These are phyloP conservation scores for Philypnodon macrostomus DNA, from an alignment of 2,797 vertebrate genomes.

Conservation along the genomic window DNA sequence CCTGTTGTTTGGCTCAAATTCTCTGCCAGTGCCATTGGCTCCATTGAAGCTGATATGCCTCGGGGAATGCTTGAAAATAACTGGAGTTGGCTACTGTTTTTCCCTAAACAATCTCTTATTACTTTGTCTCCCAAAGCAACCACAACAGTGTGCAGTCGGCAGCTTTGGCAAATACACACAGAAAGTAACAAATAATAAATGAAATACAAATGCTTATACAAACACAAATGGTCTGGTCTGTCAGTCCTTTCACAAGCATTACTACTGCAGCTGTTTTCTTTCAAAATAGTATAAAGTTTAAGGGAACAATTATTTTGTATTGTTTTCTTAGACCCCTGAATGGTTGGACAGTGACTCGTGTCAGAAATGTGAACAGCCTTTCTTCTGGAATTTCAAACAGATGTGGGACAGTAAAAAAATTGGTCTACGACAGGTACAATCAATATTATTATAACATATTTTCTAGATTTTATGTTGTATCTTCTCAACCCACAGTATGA, in stretches of 20 bases:
- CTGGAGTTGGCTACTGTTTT: conserved; percentile 3
- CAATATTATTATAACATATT: no score
- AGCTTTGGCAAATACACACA: no score
- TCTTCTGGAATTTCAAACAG: conserved; percentile 99
- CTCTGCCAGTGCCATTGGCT: conserved; percentile 5
- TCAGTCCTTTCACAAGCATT: no score
- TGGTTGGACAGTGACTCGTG: conserved; percentile 98
- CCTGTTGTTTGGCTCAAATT: conserved; percentile 8
- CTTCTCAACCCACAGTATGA: no score
- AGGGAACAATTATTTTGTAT: no score
- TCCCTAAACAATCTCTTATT: not conserved
- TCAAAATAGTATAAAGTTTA: no score
- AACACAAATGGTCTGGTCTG: no score
- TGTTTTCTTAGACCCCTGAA: conserved; percentile 85
- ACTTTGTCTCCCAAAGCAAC: conserved; percentile 3
- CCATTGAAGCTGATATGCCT: conserved; percentile 3
- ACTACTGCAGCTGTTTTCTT: no score
- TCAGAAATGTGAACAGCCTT: conserved; percentile 97
- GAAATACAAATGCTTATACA: no score
- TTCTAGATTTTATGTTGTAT: no score
- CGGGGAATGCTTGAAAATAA: conserved; percentile 10
- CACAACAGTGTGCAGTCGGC: not conserved
- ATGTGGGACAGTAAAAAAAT: conserved; percentile 99
- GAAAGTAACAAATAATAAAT: no score
- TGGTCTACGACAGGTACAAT: conserved; percentile 92